Percentiles rank a stretch among this genome's conserved stretches.
phyloP scores from a whole-genome alignment of 35 echinoderm and acorn worm genomes.

The Ptychodera flava region DNA sequence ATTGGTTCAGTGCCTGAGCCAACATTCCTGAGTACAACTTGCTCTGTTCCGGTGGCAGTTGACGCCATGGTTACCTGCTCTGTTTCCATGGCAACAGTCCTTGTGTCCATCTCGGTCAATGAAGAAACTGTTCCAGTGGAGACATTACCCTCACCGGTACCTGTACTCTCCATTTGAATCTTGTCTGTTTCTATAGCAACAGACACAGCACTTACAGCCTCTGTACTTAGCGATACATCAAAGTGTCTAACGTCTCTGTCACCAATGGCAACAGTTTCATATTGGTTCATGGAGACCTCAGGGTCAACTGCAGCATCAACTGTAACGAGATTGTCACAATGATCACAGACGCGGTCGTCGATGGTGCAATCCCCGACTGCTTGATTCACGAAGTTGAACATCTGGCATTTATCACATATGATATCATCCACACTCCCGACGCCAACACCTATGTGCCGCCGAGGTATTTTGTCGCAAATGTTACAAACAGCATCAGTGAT shows the following conservation, averaged over 20 bases:
- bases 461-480: slow-evolving; percentile 34
- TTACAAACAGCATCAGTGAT: slow-evolving; percentile 49
- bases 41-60: background rate
- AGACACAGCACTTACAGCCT: background rate
- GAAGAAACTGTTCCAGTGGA: background rate
- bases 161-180: background rate
- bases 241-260: background rate
- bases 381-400: background rate
- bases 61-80: background rate
- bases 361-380: background rate
- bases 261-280: background rate
- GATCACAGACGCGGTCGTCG: background rate
- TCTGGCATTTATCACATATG: background rate
- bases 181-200: background rate
- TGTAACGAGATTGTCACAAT: background rate
- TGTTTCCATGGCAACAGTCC: background rate
- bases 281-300: background rate
- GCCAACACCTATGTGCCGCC: slow-evolving; percentile 40
- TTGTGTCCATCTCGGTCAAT: background rate
- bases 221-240: background rate
- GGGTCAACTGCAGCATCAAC: background rate
- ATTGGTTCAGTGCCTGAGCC: background rate
- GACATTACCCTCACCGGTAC: background rate
- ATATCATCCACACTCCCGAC: slow-evolving; percentile 6
- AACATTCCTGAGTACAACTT: background rate